Base-by-base conservation (phyloP, 2,888 invertebrate genomes). In the Patella caerulea region DNA sequence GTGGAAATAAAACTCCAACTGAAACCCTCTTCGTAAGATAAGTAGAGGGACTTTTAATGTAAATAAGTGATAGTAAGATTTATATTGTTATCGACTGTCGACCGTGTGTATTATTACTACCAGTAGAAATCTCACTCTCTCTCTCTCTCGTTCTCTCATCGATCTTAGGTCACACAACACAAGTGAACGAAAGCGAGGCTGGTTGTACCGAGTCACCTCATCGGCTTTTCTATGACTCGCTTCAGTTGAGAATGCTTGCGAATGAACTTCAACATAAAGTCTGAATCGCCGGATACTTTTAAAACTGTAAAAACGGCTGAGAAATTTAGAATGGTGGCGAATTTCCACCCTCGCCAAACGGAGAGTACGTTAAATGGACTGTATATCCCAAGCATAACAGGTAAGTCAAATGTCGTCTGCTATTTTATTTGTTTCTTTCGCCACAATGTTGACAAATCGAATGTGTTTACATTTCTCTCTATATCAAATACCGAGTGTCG, bases 301-400 rank as follows among this genome's bases (percentile, higher is more conserved):
- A 76, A 76, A 73, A 71, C 77, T n/a, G 65, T 54, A 77, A 81
- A 75, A 77, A 79, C 81, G 79, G 78, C 77, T n/a, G 71, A 75
- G 54, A 75, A 81, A 45, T 65, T 45, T 56, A 75, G 70, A 59
- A 81, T 81, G 79, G 81, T 83, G 72, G 82, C 81, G 45, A 82
- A 81, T 53, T 81, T 76, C 70, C 77, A 79, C 24, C 82, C 82
- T 3, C 78, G 80, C 4, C 81, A 83, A 72, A 82, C 83, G 11
- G 84, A 84, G 74, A 84, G 83, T 75, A 83, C 82, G 9, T 59
- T 84, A 55, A 82, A 82, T 72, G 84, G 84, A 73, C 75, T 83
- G 45, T 84, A 83, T 75, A 84, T 84, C 54, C 84, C 84, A 24
- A 82, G 83, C 72, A 84, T 84, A n/a, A 83, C 84, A 75, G 84